Evolutionary conservation across 2,797 vertebrate species (phyloP), one percentile per base, ranked within the genome.

Genomic region (Craterocephalus amniculus): DNA sequence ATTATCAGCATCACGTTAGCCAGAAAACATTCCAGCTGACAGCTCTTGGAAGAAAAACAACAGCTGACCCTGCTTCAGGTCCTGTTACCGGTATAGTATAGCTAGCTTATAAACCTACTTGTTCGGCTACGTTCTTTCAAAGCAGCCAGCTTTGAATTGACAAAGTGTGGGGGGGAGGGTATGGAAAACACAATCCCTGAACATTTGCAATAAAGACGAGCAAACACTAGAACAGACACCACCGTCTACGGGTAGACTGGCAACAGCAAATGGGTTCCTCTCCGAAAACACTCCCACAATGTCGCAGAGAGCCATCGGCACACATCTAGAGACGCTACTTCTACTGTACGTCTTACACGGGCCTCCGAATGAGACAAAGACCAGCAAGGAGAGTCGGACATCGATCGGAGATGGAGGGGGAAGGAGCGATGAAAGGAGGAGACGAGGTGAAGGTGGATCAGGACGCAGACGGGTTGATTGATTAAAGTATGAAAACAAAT

Each of bases 381-480:
- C 68, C 45, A 40, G 76, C 58, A 31, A 67, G 73, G 84, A 83
- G 85, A 79, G 49, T 29, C 65, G 36, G 81, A 83, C 83, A 80
- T 87, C 60, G 76, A 84, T 85, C 58, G 56, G 74, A 62, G 63
- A 81, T 55, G 78, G 74, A 57, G 36, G 58, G 38, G 60, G 61
- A 45, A 11, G 63, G 73, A 76, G 72, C 4, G 78, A 74, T 51
- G 67, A 81, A 81, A 72, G 59, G 66, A 68, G 78, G 72, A 54
- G 72, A 49, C n/a, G 2, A 56, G 83, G 74, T 88, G 87, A 90
- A 90, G 89, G 89, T 88, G 84, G 86, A 87, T 79, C 57, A 73
- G 88, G 87, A 89, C 81, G 70, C 56, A 88, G 89, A 91, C 74
- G 10, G 76, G 65, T 59, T 89, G 91, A 92, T 84, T 89, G 83